Base-by-base conservation (phyloP, 2,113 vertebrate species). In the Thalassarche chlororhynchos region DNA sequence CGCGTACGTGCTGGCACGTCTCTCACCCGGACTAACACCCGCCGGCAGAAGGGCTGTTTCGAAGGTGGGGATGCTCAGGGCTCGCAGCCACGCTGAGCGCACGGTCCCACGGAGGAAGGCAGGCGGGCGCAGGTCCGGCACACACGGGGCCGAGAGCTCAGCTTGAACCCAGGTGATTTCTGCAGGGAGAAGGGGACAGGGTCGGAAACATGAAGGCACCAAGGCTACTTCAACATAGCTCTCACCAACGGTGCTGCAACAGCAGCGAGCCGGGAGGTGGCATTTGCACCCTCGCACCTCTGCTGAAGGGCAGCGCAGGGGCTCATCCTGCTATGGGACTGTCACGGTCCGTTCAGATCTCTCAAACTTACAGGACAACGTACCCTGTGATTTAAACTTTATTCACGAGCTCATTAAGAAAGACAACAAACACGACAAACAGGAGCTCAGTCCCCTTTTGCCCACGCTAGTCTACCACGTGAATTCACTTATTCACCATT, bases 301-400 rank as follows among this genome's bases (percentile, higher is more conserved):
- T 29, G 62, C 54, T 19, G 61, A 13, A 36, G 36, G n/a, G 31
- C 54, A 24, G 11, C 8, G 16, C 3, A 4, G 23, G 74, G 46
- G 34, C 47, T 75, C 21, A 40, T 32, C 66, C 38, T 2, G 5
- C 88, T 51, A 14, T 2, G 15, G 36, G 31, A 24, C 51, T 9
- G 31, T 20, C 54, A 32, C 3, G 0, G 13, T 10, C 65, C 5
- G 2, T 20, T 49, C 3, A 2, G 36, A n/a, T 29, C 12, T 18
- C 36, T 61, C 34, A 29, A 4, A 24, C 28, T 51, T 70, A 70
- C 80, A 40, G 54, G 18, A 2, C 19, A 9, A 42, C 2, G 6
- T 13, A 8, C 12, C n/a, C 81, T 42, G 55, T 8, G 25, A 29
- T n/a, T 42, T n/a, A n/a, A 61, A 21, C 65, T 25, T 31, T 3